phyloP scores from a whole-genome alignment of 2,113 vertebrate species.

The Phalacrocorax pelagicus region DNA sequence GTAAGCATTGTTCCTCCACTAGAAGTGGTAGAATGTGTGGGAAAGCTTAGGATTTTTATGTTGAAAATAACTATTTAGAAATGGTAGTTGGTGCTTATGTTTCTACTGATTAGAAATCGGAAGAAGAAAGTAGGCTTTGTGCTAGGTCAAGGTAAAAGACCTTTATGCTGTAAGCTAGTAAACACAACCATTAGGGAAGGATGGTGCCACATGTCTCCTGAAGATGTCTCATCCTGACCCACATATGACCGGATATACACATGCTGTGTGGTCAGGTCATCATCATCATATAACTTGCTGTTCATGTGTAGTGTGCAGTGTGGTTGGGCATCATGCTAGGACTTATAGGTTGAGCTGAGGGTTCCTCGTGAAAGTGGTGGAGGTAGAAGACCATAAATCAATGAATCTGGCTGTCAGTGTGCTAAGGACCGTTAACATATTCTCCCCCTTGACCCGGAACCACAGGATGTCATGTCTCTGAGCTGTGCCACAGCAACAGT shows the following conservation, averaged over 20 bases:
- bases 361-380: neutral
- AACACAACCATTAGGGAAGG: neutral
- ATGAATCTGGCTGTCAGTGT: neutral
- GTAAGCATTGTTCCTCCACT: fast-evolving
- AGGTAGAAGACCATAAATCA: neutral
- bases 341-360: neutral
- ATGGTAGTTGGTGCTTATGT: neutral
- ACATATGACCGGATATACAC: neutral
- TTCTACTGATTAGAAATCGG: neutral
- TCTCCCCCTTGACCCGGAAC: neutral
- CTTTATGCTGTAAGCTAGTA: neutral
- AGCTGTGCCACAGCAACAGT: neutral
- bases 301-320: neutral
- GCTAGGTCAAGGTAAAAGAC: neutral
- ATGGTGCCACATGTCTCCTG: fast-evolving
- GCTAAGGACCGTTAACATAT: neutral
- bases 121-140: neutral
- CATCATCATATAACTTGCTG: neutral
- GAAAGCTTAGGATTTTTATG: neutral
- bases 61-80: neutral
- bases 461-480: neutral
- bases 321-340: neutral
- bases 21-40: neutral
- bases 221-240: neutral
- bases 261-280: neutral